Percentiles rank a stretch among this genome's conserved stretches.
Evolutionary conservation across 30 jellyfish, hydroid and myxozoan genomes (phyloP).

Genomic region (Turritopsis dohrnii): DNA sequence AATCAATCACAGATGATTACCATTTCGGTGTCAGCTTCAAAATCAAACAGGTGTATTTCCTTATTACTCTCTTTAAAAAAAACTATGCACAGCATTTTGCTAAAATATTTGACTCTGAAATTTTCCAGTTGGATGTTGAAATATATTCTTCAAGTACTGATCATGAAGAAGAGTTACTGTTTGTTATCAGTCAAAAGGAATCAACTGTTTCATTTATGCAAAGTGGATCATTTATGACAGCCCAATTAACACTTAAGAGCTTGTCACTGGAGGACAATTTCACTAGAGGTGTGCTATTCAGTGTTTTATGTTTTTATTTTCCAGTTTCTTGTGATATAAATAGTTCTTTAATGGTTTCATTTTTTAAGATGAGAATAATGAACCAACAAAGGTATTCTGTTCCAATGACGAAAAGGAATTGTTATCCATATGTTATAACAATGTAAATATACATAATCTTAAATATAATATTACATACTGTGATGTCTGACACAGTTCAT

Average conservation of each 20-base stretch:
- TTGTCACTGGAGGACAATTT: neutral
- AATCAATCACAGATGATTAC: neutral
- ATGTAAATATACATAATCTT: neutral
- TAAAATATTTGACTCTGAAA: neutral
- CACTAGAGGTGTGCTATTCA: neutral
- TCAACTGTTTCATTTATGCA: neutral
- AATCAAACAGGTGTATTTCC: neutral
- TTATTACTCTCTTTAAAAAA: neutral
- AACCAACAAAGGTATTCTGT: neutral
- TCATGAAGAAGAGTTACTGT: neutral
- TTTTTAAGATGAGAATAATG: conserved; percentile 1
- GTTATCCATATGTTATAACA: neutral
- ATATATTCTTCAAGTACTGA: neutral
- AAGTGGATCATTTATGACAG: neutral
- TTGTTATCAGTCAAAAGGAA: neutral
- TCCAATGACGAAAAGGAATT: neutral
- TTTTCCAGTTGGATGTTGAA: neutral
- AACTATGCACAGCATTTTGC: neutral
- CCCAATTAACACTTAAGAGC: neutral
- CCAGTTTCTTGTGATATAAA: neutral
- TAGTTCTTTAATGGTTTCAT: neutral
- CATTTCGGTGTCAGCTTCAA: neutral
- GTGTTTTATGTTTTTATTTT: neutral
- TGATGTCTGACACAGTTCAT: too few relatives aligned
- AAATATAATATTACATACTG: too few relatives aligned